Conservation (phyloP, 2,797 vertebrate species). For the Nyctalus aviator region DNA sequence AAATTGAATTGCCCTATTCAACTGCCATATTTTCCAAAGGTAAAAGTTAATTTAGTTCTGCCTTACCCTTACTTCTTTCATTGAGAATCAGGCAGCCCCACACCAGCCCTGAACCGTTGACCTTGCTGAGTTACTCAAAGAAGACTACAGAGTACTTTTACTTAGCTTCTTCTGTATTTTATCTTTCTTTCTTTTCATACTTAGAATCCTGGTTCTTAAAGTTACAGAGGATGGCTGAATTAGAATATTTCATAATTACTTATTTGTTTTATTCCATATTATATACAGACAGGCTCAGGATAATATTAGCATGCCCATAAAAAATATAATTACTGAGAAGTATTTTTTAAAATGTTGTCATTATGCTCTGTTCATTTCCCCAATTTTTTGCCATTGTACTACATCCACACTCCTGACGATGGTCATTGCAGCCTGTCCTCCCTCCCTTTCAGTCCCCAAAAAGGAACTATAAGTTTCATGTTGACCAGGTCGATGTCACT, state of each 20-base stretch:
- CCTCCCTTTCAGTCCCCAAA: neutral
- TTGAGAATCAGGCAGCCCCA: neutral
- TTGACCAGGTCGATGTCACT: neutral
- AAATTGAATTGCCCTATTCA: neutral
- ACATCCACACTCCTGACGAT: neutral
- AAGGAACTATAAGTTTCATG: neutral
- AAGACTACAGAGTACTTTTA: neutral
- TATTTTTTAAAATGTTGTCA: neutral
- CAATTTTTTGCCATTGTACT: neutral
- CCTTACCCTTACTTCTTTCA: neutral
- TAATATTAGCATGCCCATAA: neutral
- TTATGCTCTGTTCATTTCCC: neutral
- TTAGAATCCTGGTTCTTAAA: conserved; percentile 5
- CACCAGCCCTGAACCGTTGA: neutral
- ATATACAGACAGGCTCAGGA: neutral
- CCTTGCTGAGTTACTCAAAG: neutral
- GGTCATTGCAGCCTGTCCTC: too few relatives aligned
- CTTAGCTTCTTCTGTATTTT: neutral
- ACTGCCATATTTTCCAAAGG: conserved; percentile 21
- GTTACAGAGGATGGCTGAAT: neutral
- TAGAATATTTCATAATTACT: neutral
- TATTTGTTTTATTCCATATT: neutral
- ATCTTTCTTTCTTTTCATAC: conserved; percentile 1
- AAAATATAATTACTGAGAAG: neutral
- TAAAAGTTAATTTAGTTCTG: conserved; percentile 21